Evolutionary conservation across 2,888 invertebrate species (phyloP).

Genomic region (Thyatira batis): DNA sequence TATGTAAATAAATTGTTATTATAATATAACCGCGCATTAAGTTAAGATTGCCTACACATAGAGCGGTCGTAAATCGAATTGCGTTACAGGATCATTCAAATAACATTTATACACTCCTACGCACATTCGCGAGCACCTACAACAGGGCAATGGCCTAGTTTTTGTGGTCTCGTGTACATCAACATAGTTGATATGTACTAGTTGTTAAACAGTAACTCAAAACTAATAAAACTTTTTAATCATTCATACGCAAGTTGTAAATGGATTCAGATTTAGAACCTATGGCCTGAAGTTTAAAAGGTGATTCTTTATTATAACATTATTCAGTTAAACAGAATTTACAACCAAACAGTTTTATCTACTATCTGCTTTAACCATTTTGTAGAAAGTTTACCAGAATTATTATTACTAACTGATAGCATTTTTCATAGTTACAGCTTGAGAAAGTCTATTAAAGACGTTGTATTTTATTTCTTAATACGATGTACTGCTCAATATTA

Average conservation of each 20-base stretch:
- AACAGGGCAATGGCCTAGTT: slow-evolving; percentile 47
- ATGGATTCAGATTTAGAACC: no score
- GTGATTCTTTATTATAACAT: no score
- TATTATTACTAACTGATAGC: no score
- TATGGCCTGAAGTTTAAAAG: no score
- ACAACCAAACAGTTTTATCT: no score
- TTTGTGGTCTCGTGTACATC: slow-evolving; percentile 39
- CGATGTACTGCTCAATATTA: neutral
- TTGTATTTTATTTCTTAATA: no score
- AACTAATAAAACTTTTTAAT: neutral
- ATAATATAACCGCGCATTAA: slow-evolving; percentile 5
- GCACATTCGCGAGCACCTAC: slow-evolving; percentile 14
- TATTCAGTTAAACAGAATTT: no score
- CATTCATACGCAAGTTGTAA: no score
- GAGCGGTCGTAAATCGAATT: slow-evolving; percentile 14
- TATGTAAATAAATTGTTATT: neutral
- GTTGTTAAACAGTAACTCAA: neutral
- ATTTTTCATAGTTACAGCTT: no score
- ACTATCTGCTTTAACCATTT: no score
- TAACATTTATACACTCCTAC: slow-evolving; percentile 28
- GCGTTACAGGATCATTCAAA: slow-evolving; percentile 27
- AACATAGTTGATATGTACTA: slow-evolving; percentile 5
- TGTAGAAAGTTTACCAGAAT: no score
- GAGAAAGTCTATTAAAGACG: no score
- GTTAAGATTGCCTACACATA: slow-evolving; percentile 20